Base-by-base conservation (phyloP, 2,797 vertebrate species). In the Spinus olivaceus region DNA sequence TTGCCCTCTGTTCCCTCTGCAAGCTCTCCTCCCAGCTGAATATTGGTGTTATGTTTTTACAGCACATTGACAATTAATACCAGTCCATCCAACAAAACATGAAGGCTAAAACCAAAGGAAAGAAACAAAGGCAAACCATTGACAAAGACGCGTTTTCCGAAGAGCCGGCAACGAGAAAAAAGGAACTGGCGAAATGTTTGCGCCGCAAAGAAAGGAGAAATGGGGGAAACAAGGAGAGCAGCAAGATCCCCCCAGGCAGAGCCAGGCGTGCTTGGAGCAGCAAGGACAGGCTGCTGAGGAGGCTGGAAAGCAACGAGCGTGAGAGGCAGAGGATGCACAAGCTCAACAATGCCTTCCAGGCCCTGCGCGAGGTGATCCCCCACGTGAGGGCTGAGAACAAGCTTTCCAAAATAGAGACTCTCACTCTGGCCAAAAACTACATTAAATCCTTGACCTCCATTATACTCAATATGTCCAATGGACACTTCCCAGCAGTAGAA, bases 311-410 rank as follows among this genome's bases (percentile, higher is more conserved):
- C 97, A 99, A 99, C 0, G 99, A 99, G 95, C 97, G 99, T 0
- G 99, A 99, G 95, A 98, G 99, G 35, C 99, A 99, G 97, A 98
- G 99, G 49, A 99, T 99, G 99, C 99, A 99, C 98, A 99, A 99
- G 91, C 99, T 99, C 85, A 99, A 99, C 98, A 99, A 99, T 0
- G 99, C 99, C 2, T 99, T 99, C 97, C 99, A 99, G 96, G 99
- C 99, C 0, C 81, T 99, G 89, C 97, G 99, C 0, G 99, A 99
- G 97, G 98, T 99, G 96, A 99, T 99, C 95, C 99, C 99, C 0
- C 99, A 99, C 1, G 99, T 99, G 73, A 98, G 99, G 46, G 99
- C 98, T 0, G 99, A 99, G 96, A 99, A 99, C 97, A 99, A 99
- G 95, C 98, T 99, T 21, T 99, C 99, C 97, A 99, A 99, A 98